phyloP scores from a whole-genome alignment of 1,140 invertebrate species.

The Drosophila biarmipes region DNA sequence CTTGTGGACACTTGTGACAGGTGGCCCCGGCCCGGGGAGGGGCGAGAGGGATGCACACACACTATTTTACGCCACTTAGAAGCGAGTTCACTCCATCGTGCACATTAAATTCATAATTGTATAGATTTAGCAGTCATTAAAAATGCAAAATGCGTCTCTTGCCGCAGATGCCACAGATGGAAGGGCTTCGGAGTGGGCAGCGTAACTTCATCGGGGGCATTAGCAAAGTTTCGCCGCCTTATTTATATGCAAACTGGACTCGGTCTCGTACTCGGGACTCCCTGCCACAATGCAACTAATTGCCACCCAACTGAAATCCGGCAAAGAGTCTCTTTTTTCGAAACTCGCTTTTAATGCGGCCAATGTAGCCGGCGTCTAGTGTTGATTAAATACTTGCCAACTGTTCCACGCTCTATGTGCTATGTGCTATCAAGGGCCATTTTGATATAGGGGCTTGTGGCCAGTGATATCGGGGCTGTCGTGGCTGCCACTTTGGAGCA shows the following conservation, averaged over 20 bases:
- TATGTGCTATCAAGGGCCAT: conserved; percentile 22
- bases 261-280: too few species aligned
- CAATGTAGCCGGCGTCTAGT: conserved; percentile 30
- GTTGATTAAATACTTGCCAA: conserved; percentile 70
- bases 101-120: conserved; percentile 51
- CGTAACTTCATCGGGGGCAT: conserved; percentile 57
- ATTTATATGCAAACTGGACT: conserved; percentile 65
- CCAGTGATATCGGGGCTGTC: conserved; percentile 29
- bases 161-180: conserved; percentile 26
- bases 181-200: background rate
- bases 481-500: conserved; percentile 25
- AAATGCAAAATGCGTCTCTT: conserved; percentile 60
- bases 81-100: conserved; percentile 9
- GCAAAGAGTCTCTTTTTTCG: background rate
- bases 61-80: conserved; percentile 19
- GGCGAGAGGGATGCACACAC: background rate
- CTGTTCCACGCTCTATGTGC: background rate
- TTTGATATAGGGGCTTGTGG: conserved; percentile 36
- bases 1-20: conserved; percentile 28
- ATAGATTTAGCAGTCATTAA: conserved; percentile 48
- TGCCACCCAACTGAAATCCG: conserved; percentile 10
- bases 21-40: background rate
- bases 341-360: conserved; percentile 18
- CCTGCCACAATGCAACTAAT: conserved; percentile 48
- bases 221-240: conserved; percentile 56